Base-by-base conservation (phyloP, 2,113 vertebrate species). In the Leucoraja erinaceus region DNA sequence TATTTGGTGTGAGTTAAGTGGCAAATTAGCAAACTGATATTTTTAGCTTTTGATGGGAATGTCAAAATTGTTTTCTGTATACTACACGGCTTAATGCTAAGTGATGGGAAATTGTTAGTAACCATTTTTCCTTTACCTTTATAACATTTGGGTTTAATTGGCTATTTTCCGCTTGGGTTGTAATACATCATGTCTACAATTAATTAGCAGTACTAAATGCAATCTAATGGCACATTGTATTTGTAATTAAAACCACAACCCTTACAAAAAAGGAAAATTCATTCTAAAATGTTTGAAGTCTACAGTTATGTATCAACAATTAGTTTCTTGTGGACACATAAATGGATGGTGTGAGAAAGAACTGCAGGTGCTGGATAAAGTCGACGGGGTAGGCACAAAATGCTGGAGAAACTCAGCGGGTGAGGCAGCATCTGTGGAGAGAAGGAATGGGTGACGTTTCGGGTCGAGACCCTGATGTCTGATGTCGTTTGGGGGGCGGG, bases 101-200 rank as follows among this genome's bases (percentile, higher is more conserved):
- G 10, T 81, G 78, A 54, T 86, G 9, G 59, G 54, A 59, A 59
- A 59, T 86, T 59, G 61, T 86, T 86, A 28, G 81, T 86, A 11
- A 0, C 4, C 81, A 68, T 68, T 68, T 68, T 16, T 68, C 66
- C 16, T 61, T 86, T 14, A 56, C 81, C 56, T 61, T 84, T 86
- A 68, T 61, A 86, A 86, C 61, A 86, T 28, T 61, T 81, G 78
- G 18, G 3, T 86, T 61, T 61, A 86, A 86, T n/a, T 61, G 81
- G 22, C 28, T 10, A 86, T 86, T 86, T 86, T 86, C 54, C 28
- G 59, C 81, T 86, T 86, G 81, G 54, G 22, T 56, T 61, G 28
- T 86, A 86, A 86, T 86, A 25, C 54, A 61, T 61, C 10, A 86
- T n/a, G 12, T 25, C 25, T 86, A 86, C 81, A 86, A 59, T 86